phyloP scores from a whole-genome alignment of 2,113 vertebrate species.

The Rhinogobius similis region DNA sequence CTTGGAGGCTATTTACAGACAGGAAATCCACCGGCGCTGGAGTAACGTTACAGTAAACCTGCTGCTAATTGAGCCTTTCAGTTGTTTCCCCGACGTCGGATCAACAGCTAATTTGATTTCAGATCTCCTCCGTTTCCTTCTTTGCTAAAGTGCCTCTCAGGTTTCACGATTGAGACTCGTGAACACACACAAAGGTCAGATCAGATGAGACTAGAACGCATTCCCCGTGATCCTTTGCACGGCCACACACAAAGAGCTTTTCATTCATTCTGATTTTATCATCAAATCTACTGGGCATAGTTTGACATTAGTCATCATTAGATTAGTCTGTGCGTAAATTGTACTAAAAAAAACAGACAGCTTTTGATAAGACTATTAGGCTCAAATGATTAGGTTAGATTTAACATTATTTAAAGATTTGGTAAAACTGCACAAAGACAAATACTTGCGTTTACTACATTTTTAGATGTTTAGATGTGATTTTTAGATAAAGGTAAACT shows the following conservation, averaged over 20 bases:
- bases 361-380: too few relatives aligned
- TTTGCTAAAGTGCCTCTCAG: constrained; percentile 1
- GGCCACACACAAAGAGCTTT: too few relatives aligned
- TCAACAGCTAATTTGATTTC: constrained; percentile 47
- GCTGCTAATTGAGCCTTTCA: constrained; percentile 48
- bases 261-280: constrained; percentile 51
- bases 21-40: constrained; percentile 19
- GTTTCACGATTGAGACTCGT: constrained; percentile 12
- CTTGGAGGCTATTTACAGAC: too few relatives aligned
- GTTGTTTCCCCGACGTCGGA: constrained; percentile 52
- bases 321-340: too few relatives aligned
- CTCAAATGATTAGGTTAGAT: too few relatives aligned
- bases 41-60: constrained; percentile 37
- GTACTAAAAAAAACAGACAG: too few relatives aligned
- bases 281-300: neutral
- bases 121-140: constrained; percentile 9
- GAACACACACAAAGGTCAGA: neutral
- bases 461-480: too few relatives aligned
- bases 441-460: too few relatives aligned
- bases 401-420: too few relatives aligned
- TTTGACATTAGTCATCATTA: constrained; percentile 31
- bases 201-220: constrained; percentile 15
- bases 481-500: neutral
- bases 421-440: too few relatives aligned
- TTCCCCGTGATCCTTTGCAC: constrained; percentile 40